phyloP scores from a whole-genome alignment of 2,888 invertebrate species.

The Eumerus sabulonum region DNA sequence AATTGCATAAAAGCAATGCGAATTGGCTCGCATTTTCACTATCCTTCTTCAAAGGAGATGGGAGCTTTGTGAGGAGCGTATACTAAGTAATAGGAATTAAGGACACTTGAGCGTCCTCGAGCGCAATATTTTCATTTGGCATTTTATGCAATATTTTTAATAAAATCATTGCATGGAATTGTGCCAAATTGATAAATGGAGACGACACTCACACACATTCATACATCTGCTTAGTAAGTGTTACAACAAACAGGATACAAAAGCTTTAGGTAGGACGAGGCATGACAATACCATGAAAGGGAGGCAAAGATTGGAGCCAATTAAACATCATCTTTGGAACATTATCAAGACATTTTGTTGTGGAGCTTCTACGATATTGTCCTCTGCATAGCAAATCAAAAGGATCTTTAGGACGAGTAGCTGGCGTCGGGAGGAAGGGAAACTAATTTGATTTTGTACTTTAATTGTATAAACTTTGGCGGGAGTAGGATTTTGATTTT shows the following conservation, averaged over 20 bases:
- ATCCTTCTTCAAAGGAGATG: conserved; percentile 7
- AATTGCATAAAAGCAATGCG: conserved; percentile 23
- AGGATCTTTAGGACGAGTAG: conserved; percentile 27
- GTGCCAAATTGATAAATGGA: conserved; percentile 68
- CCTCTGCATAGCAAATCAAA: not conserved
- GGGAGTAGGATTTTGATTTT: conserved; percentile 46
- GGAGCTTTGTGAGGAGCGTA: conserved; percentile 27
- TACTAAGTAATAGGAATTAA: conserved; percentile 41
- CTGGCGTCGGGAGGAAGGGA: not conserved
- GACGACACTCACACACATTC: conserved; percentile 36
- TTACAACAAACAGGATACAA: not conserved
- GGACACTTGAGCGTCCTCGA: not conserved
- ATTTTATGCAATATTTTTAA: conserved; percentile 24
- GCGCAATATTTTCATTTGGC: conserved; percentile 5
- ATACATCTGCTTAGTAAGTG: not conserved
- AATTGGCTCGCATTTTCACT: conserved; percentile 16
- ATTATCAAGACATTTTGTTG: conserved; percentile 60
- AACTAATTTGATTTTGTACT: conserved; percentile 61
- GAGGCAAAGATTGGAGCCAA: conserved; percentile 59
- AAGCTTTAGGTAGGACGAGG: not conserved
- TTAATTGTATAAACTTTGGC: conserved; percentile 59
- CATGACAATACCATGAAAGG: not conserved
- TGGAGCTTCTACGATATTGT: conserved; percentile 1
- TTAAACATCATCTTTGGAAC: conserved; percentile 66
- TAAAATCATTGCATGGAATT: conserved; percentile 64